These are phyloP conservation scores for Rambutsinella grinnellia DNA, from an alignment of 2,888 invertebrate genomes.

Conservation along the genomic window DNA sequence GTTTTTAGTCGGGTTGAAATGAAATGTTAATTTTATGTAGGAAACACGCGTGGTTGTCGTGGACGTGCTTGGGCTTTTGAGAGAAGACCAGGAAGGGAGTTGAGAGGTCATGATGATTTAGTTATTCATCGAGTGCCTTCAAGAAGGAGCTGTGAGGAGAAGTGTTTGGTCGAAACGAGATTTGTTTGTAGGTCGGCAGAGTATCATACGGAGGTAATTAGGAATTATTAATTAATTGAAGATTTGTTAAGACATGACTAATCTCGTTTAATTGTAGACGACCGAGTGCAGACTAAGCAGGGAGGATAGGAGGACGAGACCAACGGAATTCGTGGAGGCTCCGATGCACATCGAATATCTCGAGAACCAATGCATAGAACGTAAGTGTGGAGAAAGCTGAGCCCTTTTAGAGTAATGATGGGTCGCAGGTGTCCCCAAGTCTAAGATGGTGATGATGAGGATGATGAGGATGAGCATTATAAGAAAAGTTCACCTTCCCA, in stretches of 20 bases:
- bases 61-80: slow-evolving; percentile 72
- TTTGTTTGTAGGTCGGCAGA: slow-evolving; percentile 71
- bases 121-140: slow-evolving; percentile 70
- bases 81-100: slow-evolving; percentile 71
- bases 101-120: slow-evolving; percentile 71
- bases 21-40: slow-evolving; percentile 33
- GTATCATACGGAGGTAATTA: slow-evolving; percentile 70
- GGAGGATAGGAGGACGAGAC: slow-evolving; percentile 71
- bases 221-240: slow-evolving; percentile 14
- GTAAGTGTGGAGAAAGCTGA: too few relatives aligned
- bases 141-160: slow-evolving; percentile 72
- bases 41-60: slow-evolving; percentile 67
- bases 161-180: slow-evolving; percentile 69
- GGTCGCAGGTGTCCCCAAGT: neutral
- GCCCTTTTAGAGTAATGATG: neutral
- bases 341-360: slow-evolving; percentile 71
- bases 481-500: neutral
- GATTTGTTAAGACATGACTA: slow-evolving; percentile 1
- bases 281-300: slow-evolving; percentile 71
- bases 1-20: slow-evolving; percentile 4
- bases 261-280: slow-evolving; percentile 61
- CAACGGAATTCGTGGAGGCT: slow-evolving; percentile 69
- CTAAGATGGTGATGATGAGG: too few relatives aligned
- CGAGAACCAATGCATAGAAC: slow-evolving; percentile 73
- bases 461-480: too few relatives aligned